These are phyloP conservation scores for Lepidostoma basale DNA, from an alignment of 1,140 invertebrate species.

Conservation along the genomic window DNA sequence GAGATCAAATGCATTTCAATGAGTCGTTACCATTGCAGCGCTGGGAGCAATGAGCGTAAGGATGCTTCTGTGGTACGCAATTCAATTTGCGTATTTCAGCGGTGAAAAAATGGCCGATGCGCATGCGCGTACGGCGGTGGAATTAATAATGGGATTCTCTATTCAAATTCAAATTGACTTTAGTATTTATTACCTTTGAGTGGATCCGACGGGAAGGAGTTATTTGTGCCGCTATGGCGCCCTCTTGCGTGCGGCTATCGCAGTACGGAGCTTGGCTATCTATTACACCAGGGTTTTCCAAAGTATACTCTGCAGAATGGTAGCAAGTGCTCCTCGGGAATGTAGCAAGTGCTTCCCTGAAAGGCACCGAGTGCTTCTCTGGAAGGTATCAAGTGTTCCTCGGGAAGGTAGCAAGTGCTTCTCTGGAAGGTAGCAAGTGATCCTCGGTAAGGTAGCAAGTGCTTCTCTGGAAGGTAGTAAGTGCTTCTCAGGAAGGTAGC, in stretches of 20 bases:
- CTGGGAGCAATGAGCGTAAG: constrained; percentile 15
- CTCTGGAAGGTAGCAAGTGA: too few species aligned
- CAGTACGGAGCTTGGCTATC: too few species aligned
- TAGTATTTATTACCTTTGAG: constrained; percentile 44
- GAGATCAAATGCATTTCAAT: constrained; percentile 27
- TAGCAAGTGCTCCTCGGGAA: too few species aligned
- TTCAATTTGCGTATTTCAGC: constrained; percentile 39
- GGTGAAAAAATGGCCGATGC: constrained; percentile 19
- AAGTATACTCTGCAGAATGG: too few species aligned
- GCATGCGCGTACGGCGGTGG: constrained; percentile 34
- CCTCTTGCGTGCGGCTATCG: constrained; percentile 10
- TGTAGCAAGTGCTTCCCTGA: too few species aligned
- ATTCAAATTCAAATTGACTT: constrained; percentile 45
- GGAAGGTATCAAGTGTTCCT: too few species aligned
- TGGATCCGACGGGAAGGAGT: constrained; percentile 22
- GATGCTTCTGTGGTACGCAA: constrained; percentile 17
- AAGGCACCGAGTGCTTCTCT: too few species aligned
- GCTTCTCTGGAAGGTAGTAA: too few species aligned
- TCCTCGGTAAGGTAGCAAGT: too few species aligned
- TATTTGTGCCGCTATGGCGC: neutral
- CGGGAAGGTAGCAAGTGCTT: too few species aligned
- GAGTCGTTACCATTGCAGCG: constrained; percentile 36
- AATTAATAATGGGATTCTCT: constrained; percentile 44
- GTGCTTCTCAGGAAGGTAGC: too few species aligned
- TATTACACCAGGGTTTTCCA: too few species aligned